A percentile compares a stretch with the other conserved stretches of the same genome.
Evolutionary conservation across 2,888 invertebrate species (phyloP).

Genomic region (Drosophila atripex): DNA sequence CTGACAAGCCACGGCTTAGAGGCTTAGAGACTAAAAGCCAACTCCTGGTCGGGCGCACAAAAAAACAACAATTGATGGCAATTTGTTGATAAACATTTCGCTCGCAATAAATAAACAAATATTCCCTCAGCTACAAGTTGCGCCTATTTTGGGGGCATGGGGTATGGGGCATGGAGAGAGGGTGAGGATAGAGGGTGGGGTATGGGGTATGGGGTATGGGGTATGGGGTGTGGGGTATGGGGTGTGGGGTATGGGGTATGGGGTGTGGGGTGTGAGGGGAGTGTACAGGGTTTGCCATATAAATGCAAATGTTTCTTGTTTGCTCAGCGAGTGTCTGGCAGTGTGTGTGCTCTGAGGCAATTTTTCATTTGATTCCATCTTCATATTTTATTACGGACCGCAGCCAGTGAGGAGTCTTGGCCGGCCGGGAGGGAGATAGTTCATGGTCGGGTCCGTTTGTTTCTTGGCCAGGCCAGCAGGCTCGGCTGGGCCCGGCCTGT

Average conservation of each 20-base stretch:
- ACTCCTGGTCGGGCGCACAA: slow-evolving; percentile 45
- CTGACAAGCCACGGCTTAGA: slow-evolving; percentile 6
- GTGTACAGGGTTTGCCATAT: slow-evolving; percentile 60
- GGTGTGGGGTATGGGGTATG: slow-evolving; percentile 1
- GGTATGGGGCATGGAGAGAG: slow-evolving; percentile 2
- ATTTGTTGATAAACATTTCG: slow-evolving; percentile 83
- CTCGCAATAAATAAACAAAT: slow-evolving; percentile 81
- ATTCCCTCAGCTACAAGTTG: slow-evolving; percentile 61
- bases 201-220: no score
- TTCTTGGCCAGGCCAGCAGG: slow-evolving; percentile 25
- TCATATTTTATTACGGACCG: slow-evolving; percentile 74
- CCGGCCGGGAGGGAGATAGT: slow-evolving; percentile 17
- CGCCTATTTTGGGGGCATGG: slow-evolving; percentile 33
- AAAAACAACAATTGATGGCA: slow-evolving; percentile 78
- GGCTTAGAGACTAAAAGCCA: slow-evolving; percentile 37
- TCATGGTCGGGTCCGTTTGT: slow-evolving; percentile 24
- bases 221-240: slow-evolving; percentile 2
- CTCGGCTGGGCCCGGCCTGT: slow-evolving; percentile 30
- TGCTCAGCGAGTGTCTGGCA: slow-evolving; percentile 57
- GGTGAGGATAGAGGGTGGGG: background rate
- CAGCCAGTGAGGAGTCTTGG: slow-evolving; percentile 14
- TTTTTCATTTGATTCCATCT: slow-evolving; percentile 81
- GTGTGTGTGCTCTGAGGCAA: slow-evolving; percentile 74
- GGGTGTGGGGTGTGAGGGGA: slow-evolving; percentile 1
- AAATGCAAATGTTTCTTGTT: slow-evolving; percentile 76